Conservation (phyloP, 2,888 invertebrate genomes). For the Anoplius nigerrimus region DNA sequence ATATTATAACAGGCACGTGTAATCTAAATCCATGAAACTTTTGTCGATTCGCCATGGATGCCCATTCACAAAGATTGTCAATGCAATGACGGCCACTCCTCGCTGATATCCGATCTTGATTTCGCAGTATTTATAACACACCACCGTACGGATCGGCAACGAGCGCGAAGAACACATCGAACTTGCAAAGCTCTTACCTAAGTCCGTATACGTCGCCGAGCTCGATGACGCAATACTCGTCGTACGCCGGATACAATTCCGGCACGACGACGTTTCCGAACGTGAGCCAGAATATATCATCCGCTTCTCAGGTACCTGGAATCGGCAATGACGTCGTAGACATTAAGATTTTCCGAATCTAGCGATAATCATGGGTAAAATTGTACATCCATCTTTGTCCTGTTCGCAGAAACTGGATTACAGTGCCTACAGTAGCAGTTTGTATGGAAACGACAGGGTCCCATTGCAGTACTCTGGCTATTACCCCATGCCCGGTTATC, state of each 20-base stretch:
- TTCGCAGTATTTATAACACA: constrained; percentile 67
- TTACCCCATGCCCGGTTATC: constrained; percentile 72
- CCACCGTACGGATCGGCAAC: constrained; percentile 68
- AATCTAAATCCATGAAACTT: background rate
- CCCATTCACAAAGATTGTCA: too few relatives aligned
- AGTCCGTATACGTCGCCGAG: constrained; percentile 70
- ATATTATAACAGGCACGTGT: constrained; percentile 69
- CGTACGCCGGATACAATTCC: constrained; percentile 70
- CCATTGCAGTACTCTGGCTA: constrained; percentile 72
- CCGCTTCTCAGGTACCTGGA: constrained; percentile 68
- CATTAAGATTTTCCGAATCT: too few relatives aligned
- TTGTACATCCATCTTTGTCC: constrained; percentile 5
- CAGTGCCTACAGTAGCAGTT: constrained; percentile 67
- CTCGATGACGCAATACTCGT: constrained; percentile 71
- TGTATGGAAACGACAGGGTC: constrained; percentile 73
- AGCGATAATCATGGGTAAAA: too few relatives aligned
- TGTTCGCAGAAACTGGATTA: constrained; percentile 69
- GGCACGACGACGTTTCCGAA: constrained; percentile 69
- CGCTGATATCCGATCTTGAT: background rate
- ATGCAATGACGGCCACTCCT: background rate
- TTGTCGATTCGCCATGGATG: background rate
- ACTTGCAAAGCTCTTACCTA: constrained; percentile 69
- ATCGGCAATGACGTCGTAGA: too few relatives aligned
- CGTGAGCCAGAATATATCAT: constrained; percentile 71
- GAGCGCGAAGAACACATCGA: constrained; percentile 66